A percentile compares a stretch with the other conserved stretches of the same genome.
phyloP scores from a whole-genome alignment of 2,888 invertebrate species.

The Oscheius myriophilus region DNA sequence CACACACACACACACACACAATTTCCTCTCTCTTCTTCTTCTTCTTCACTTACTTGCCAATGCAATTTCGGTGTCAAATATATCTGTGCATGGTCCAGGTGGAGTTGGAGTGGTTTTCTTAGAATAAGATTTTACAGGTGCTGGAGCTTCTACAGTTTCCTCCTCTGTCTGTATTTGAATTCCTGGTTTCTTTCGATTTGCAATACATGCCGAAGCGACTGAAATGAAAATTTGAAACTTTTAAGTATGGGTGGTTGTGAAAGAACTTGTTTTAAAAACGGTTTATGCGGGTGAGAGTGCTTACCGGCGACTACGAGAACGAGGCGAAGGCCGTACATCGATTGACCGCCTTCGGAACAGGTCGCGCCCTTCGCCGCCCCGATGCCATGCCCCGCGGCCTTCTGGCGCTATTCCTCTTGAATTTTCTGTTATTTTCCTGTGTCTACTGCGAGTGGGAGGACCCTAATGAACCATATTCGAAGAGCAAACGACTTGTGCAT shows the following conservation, averaged over 20 bases:
- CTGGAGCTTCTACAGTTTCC: neutral
- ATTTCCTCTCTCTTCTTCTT: no score
- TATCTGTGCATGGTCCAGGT: neutral
- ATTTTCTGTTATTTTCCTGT: neutral
- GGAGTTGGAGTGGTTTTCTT: neutral
- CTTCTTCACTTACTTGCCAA: neutral
- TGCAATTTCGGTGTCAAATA: slow-evolving; percentile 1
- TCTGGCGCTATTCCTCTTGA: neutral
- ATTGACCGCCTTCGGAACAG: slow-evolving; percentile 18
- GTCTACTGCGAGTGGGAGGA: slow-evolving; percentile 19
- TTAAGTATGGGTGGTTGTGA: no score
- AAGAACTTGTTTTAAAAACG: no score
- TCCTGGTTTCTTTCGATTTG: neutral
- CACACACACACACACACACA: no score
- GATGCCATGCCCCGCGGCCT: no score
- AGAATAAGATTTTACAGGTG: neutral
- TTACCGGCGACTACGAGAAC: slow-evolving; percentile 2
- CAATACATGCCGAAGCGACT: slow-evolving; percentile 13
- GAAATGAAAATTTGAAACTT: neutral
- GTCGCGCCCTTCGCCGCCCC: neutral
- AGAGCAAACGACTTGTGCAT: neutral
- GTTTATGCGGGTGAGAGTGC: no score
- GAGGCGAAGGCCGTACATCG: slow-evolving; percentile 12
- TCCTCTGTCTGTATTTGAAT: neutral
- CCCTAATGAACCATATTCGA: slow-evolving; percentile 29